Conservation (phyloP, 92 coral and sea anemone genomes). For the Porites cylindrica region DNA sequence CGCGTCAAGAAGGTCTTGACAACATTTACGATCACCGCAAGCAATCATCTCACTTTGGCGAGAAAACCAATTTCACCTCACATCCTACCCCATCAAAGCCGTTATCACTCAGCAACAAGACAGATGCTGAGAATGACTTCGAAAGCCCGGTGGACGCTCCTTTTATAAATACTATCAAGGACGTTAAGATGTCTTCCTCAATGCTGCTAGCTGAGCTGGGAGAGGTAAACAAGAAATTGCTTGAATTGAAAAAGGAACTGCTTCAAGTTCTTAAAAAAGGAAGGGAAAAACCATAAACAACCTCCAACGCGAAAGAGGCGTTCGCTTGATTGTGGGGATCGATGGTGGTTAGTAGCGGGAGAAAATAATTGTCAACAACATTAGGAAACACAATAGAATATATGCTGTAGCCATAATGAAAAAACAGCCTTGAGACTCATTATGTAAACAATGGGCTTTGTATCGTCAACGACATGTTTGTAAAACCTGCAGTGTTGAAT, state of each 20-base stretch:
- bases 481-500: no score
- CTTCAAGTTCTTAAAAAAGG: conserved; percentile 2
- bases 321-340: neutral
- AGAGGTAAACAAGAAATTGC: conserved; percentile 37
- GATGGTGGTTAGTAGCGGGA: no score
- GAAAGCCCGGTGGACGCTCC: neutral
- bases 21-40: neutral
- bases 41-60: conserved; percentile 3
- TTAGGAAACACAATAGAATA: neutral
- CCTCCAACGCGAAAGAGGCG: neutral
- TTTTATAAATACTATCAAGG: conserved; percentile 18
- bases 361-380: no score
- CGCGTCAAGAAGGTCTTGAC: neutral
- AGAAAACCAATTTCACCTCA: neutral
- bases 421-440: no score
- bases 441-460: no score
- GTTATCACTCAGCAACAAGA: neutral
- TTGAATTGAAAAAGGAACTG: conserved; percentile 1
- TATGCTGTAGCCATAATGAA: neutral
- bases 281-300: neutral
- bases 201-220: conserved; percentile 12
- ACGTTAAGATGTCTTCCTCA: conserved; percentile 4
- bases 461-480: no score
- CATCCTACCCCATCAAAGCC: conserved; percentile 18
- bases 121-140: neutral